Conservation (phyloP, 2,888 invertebrate genomes). For the Phyllotreta cruciferae region DNA sequence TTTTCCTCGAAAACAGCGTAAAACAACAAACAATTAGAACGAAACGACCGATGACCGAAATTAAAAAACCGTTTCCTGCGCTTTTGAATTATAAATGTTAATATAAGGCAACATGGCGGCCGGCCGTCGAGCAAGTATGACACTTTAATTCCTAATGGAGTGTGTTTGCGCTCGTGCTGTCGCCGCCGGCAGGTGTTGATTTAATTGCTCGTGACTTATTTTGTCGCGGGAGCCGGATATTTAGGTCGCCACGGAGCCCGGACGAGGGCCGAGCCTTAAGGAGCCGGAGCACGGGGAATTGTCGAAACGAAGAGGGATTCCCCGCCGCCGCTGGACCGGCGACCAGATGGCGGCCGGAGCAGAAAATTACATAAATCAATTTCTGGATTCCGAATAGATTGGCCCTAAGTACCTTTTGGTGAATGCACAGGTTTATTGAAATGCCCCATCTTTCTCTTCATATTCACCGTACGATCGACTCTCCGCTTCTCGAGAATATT, state of each 20-base stretch:
- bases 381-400: slow-evolving; percentile 25
- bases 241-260: neutral
- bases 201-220: slow-evolving; percentile 8
- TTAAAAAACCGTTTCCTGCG: too few relatives aligned
- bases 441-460: slow-evolving; percentile 14
- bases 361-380: slow-evolving; percentile 29
- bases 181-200: slow-evolving; percentile 8
- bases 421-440: slow-evolving; percentile 28
- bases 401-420: slow-evolving; percentile 26
- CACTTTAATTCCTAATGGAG: slow-evolving; percentile 8
- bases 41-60: too few relatives aligned
- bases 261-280: neutral
- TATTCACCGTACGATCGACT: neutral
- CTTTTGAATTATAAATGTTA: too few relatives aligned
- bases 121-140: neutral
- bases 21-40: too few relatives aligned
- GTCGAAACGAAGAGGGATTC: neutral
- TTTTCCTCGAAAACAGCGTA: too few relatives aligned
- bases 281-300: neutral
- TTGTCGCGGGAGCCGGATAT: neutral
- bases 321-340: neutral
- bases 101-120: too few relatives aligned
- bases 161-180: slow-evolving; percentile 9
- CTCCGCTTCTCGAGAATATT: neutral
- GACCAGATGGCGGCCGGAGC: slow-evolving; percentile 10